Evolutionary conservation across 2,113 vertebrate species (phyloP).

Genomic region (Mus spicilegus): DNA sequence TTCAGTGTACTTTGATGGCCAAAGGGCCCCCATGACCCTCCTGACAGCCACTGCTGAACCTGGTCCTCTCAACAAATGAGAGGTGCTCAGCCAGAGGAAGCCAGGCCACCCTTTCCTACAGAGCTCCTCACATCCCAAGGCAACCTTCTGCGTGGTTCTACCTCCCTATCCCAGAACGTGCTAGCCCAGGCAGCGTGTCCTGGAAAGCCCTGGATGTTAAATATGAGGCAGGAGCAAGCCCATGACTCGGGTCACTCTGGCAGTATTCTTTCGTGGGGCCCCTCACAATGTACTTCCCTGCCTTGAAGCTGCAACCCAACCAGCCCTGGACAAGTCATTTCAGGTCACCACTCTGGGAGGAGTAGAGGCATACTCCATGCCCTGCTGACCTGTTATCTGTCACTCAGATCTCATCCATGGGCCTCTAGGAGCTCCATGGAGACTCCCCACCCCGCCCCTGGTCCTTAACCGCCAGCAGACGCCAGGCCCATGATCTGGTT

Average conservation of each 20-base stretch:
- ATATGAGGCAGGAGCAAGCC: neutral
- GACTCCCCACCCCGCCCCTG: fast-evolving
- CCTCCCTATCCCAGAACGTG: neutral
- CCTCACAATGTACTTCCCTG: neutral
- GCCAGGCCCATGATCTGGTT: neutral
- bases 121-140: neutral
- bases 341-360: neutral
- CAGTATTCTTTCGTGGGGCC: neutral
- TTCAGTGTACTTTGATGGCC: neutral
- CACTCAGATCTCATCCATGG: neutral
- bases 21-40: fast-evolving
- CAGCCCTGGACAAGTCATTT: neutral
- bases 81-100: fast-evolving
- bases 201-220: neutral
- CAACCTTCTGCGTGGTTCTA: neutral
- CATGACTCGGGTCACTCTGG: neutral
- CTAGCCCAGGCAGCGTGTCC: fast-evolving
- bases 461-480: fast-evolving
- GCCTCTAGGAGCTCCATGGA: fast-evolving
- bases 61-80: neutral
- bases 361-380: fast-evolving
- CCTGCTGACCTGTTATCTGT: neutral
- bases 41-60: neutral
- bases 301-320: neutral
- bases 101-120: fast-evolving